Evolutionary conservation across 2,888 invertebrate species (phyloP).

Genomic region (Tyria jacobaeae): DNA sequence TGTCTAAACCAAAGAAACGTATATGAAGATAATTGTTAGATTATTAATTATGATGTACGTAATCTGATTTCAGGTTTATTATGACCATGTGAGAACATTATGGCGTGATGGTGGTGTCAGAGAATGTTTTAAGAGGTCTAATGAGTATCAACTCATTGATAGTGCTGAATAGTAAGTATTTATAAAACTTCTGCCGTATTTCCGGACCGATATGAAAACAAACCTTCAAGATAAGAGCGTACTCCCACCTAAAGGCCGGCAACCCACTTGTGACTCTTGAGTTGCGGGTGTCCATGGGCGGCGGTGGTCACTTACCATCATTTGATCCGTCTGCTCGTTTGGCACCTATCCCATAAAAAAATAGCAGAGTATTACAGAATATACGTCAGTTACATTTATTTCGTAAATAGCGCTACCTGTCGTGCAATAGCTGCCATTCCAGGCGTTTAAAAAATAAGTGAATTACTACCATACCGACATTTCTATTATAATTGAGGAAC

Average conservation of each 20-base stretch:
- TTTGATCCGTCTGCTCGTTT: no score
- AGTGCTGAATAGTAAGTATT: conserved; percentile 93
- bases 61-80: conserved; percentile 88
- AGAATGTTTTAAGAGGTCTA: conserved; percentile 89
- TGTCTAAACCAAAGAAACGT: no score
- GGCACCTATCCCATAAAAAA: no score
- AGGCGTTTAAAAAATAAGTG: background rate
- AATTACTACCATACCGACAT: conserved; percentile 1
- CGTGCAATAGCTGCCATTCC: background rate
- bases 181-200: no score
- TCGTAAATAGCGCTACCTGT: conserved; percentile 29
- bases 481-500: background rate
- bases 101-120: conserved; percentile 91
- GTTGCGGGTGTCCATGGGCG: no score
- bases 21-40: no score
- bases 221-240: no score
- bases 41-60: background rate
- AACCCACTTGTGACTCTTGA: no score
- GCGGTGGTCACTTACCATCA: no score
- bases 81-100: conserved; percentile 88
- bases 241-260: no score
- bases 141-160: conserved; percentile 93
- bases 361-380: background rate
- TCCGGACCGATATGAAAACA: no score
- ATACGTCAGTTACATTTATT: no score